A percentile compares a stretch with the other conserved stretches of the same genome.
phyloP scores from a whole-genome alignment of 2,113 vertebrate genomes.

The Xerus inauris region DNA sequence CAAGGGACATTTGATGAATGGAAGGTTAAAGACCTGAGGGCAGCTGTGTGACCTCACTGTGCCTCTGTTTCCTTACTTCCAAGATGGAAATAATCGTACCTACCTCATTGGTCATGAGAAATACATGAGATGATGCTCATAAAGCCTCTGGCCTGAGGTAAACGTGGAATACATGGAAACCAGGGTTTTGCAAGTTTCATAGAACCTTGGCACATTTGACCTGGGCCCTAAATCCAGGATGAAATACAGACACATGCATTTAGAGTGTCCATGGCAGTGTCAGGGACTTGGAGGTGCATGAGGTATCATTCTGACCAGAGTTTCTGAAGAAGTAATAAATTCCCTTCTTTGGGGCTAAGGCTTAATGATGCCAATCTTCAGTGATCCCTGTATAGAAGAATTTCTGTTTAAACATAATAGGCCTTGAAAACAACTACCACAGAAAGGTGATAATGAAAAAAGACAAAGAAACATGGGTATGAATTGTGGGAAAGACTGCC shows the following conservation, averaged over 20 bases:
- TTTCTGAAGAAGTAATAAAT: neutral
- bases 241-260: fast-evolving
- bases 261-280: fast-evolving
- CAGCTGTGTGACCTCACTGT: neutral
- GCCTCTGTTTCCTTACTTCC: neutral
- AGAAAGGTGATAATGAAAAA: neutral
- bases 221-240: neutral
- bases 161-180: neutral
- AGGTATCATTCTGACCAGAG: neutral
- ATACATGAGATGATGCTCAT: neutral
- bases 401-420: neutral
- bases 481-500: neutral
- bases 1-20: neutral
- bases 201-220: neutral
- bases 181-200: neutral
- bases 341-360: neutral
- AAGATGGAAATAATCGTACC: neutral
- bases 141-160: neutral
- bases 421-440: neutral
- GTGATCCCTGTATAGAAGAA: neutral
- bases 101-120: neutral
- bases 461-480: neutral
- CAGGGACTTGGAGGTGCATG: neutral
- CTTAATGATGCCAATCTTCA: neutral
- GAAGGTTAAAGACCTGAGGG: too few relatives aligned